Evolutionary conservation across 2,888 invertebrate genomes (phyloP).

Genomic region (Ryuthela nishihirai): DNA sequence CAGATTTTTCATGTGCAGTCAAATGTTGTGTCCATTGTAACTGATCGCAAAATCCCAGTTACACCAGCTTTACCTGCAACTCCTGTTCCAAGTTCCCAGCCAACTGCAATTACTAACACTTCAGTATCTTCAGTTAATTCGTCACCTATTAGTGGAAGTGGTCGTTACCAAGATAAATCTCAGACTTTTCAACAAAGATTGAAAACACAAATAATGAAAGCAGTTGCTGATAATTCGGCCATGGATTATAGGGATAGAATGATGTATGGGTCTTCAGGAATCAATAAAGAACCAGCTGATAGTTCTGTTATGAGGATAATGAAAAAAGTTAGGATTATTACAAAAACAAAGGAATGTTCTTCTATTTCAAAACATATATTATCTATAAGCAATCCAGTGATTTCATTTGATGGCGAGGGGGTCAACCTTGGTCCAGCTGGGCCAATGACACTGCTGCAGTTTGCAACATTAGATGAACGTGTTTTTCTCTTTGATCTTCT

Average conservation of each 20-base stretch:
- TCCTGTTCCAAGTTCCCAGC: conserved; percentile 5
- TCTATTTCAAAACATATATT: conserved; percentile 58
- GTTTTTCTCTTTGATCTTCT: conserved; percentile 84
- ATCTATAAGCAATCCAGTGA: conserved; percentile 46
- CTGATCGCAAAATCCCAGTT: conserved; percentile 22
- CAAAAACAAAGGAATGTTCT: conserved; percentile 71
- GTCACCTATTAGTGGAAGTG: conserved; percentile 18
- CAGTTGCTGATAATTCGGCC: conserved; percentile 78
- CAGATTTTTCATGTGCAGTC: conserved; percentile 90
- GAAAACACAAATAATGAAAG: conserved; percentile 80
- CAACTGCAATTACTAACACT: conserved; percentile 1
- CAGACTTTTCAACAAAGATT: conserved; percentile 83
- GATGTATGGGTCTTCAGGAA: conserved; percentile 4
- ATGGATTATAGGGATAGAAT: conserved; percentile 52
- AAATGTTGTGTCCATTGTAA: conserved; percentile 77
- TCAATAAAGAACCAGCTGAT: conserved; percentile 24
- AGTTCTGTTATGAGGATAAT: conserved; percentile 60
- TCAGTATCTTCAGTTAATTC: conserved; percentile 17
- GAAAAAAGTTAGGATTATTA: conserved; percentile 76
- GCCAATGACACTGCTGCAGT: conserved; percentile 71
- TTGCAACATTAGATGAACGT: conserved; percentile 72
- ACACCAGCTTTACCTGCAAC: background rate
- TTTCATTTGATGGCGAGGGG: conserved; percentile 89
- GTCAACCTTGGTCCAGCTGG: conserved; percentile 86
- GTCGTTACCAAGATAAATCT: conserved; percentile 53